Evolutionary conservation across 2,888 invertebrate genomes (phyloP).

Genomic region (Actias luna): DNA sequence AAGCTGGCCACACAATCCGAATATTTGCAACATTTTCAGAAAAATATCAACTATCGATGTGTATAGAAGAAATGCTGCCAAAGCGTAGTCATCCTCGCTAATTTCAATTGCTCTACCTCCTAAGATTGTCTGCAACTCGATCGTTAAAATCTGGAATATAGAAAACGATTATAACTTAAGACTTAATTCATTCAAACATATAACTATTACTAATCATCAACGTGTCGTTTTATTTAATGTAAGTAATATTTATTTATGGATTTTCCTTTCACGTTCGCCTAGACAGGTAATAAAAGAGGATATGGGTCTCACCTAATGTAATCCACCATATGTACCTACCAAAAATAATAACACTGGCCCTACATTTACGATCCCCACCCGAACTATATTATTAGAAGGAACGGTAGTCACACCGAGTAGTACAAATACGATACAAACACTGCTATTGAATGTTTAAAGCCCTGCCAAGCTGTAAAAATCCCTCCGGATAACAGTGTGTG

Average conservation of each 20-base stretch:
- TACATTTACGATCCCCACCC: too few species aligned
- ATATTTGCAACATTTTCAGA: constrained; percentile 42
- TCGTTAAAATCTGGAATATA: constrained; percentile 43
- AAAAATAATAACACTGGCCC: too few species aligned
- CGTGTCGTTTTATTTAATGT: background rate
- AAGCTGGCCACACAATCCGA: constrained; percentile 29
- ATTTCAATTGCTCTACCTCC: constrained; percentile 49
- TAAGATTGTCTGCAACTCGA: constrained; percentile 57
- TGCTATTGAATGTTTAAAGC: too few species aligned
- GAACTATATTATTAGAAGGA: too few species aligned
- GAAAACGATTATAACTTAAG: background rate
- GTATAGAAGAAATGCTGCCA: constrained; percentile 50
- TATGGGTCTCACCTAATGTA: background rate
- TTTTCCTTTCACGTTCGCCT: background rate
- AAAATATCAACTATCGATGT: constrained; percentile 51
- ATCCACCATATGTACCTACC: too few species aligned
- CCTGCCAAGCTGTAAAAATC: too few species aligned
- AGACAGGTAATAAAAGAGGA: too few species aligned
- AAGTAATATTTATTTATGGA: background rate
- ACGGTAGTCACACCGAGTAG: too few species aligned
- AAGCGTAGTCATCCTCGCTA: constrained; percentile 44
- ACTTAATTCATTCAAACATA: background rate
- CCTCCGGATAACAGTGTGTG: too few species aligned
- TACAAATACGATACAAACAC: too few species aligned
- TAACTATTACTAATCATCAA: background rate